These are phyloP conservation scores for Bambusicola thoracicus DNA, from an alignment of 2,113 vertebrate species.

Conservation along the genomic window DNA sequence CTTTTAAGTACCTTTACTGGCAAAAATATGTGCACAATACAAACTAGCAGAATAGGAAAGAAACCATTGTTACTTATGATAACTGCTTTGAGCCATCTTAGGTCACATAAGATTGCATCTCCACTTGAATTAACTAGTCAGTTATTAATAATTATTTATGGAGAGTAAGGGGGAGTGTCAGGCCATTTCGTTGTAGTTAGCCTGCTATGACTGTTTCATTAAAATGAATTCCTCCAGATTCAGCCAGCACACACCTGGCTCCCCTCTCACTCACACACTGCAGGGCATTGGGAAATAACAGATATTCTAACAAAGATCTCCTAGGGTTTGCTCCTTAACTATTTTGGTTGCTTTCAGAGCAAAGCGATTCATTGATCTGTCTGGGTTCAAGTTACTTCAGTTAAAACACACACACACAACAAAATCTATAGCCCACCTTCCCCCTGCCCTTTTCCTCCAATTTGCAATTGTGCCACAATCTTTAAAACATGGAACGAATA, in stretches of 20 bases:
- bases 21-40: background rate
- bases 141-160: conserved; percentile 1
- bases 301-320: background rate
- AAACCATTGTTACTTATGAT: background rate
- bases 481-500: background rate
- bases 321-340: background rate
- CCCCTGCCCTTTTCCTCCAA: background rate
- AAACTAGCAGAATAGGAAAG: conserved; percentile 19
- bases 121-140: background rate
- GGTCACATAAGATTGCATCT: background rate
- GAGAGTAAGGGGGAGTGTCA: background rate
- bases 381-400: background rate
- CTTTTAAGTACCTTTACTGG: background rate
- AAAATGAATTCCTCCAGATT: background rate
- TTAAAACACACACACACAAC: background rate
- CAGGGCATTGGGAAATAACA: background rate
- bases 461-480: background rate
- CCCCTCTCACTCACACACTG: background rate
- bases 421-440: background rate
- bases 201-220: background rate
- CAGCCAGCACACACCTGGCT: background rate
- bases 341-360: background rate
- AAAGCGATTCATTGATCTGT: background rate
- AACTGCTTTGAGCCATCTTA: conserved; percentile 1
- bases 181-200: background rate